phyloP scores from a whole-genome alignment of 1,140 invertebrate species.

The Orius insidiosus region DNA sequence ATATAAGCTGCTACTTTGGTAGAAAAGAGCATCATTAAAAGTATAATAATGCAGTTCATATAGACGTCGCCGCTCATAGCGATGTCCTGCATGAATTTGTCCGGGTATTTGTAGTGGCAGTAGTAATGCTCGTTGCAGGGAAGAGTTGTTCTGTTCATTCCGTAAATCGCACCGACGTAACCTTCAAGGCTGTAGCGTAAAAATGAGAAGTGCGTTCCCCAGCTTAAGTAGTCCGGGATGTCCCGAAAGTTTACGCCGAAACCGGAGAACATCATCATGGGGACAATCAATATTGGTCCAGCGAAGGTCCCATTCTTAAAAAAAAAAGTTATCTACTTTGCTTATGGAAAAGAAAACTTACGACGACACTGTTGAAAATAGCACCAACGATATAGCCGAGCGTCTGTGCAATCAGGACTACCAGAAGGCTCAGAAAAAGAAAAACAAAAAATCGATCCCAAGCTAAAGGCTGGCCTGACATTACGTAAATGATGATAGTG shows the following conservation, averaged over 20 bases:
- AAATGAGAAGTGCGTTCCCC: constrained; percentile 77
- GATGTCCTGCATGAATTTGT: constrained; percentile 58
- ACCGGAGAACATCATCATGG: constrained; percentile 76
- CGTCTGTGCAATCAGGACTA: constrained; percentile 76
- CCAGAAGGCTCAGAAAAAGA: constrained; percentile 55
- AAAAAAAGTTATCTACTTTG: constrained; percentile 9
- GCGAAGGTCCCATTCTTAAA: constrained; percentile 63
- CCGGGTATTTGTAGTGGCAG: constrained; percentile 55
- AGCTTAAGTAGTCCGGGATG: constrained; percentile 61
- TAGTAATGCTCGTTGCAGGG: constrained; percentile 39
- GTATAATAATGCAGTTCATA: constrained; percentile 60
- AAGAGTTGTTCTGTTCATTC: constrained; percentile 44
- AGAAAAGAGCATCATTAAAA: constrained; percentile 49
- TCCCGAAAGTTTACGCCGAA: constrained; percentile 61
- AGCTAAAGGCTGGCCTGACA: constrained; percentile 61
- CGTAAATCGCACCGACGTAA: constrained; percentile 62
- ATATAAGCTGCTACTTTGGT: constrained; percentile 57
- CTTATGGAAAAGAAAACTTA: constrained; percentile 45
- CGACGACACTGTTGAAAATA: constrained; percentile 59
- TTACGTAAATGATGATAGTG: constrained; percentile 62
- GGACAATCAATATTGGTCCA: constrained; percentile 56
- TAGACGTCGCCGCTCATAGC: constrained; percentile 64
- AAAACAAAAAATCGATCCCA: constrained; percentile 63
- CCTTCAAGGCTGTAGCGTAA: constrained; percentile 78
- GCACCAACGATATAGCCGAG: constrained; percentile 76